Conservation (phyloP, 2,113 vertebrate genomes). For the Ivindomyrus marchei region DNA sequence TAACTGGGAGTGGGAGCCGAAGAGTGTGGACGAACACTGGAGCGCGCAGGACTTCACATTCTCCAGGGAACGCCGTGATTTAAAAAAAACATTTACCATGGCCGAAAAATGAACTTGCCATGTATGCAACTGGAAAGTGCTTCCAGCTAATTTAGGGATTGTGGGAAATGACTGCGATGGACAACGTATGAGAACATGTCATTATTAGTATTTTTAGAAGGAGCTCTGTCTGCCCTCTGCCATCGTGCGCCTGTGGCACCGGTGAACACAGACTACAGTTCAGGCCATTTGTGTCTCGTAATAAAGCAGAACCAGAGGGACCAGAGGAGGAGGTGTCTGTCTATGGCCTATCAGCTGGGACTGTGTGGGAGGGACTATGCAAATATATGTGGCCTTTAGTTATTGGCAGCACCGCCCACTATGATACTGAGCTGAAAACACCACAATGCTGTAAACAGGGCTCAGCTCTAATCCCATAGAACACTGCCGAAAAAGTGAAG, state of each 20-base stretch:
- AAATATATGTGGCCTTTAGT: slow-evolving; percentile 26
- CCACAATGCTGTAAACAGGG: not conserved
- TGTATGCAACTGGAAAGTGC: slow-evolving; percentile 16
- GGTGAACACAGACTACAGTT: slow-evolving; percentile 36
- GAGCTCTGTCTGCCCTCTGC: slow-evolving; percentile 32
- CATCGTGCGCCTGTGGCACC: slow-evolving; percentile 36
- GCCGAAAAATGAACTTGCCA: slow-evolving; percentile 41
- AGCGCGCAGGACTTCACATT: not conserved
- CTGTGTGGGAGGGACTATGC: slow-evolving; percentile 31
- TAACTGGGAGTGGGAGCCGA: not conserved
- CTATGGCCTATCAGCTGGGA: slow-evolving; percentile 17
- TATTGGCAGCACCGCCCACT: not conserved
- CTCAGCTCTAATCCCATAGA: not conserved
- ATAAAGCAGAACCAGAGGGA: slow-evolving; percentile 31
- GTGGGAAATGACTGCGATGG: slow-evolving; percentile 27
- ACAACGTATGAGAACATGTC: slow-evolving; percentile 42
- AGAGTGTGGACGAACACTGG: not conserved
- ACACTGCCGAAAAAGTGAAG: not conserved
- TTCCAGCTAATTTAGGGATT: slow-evolving; percentile 31
- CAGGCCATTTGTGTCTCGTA: slow-evolving; percentile 32
- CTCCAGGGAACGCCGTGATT: not conserved
- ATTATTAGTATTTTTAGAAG: slow-evolving; percentile 54
- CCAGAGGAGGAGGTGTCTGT: slow-evolving; percentile 5
- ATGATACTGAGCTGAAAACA: not conserved
- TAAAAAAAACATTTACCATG: slow-evolving; percentile 37